Base-by-base conservation (phyloP, 2,888 invertebrate genomes). In the Clitarchus hookeri region DNA sequence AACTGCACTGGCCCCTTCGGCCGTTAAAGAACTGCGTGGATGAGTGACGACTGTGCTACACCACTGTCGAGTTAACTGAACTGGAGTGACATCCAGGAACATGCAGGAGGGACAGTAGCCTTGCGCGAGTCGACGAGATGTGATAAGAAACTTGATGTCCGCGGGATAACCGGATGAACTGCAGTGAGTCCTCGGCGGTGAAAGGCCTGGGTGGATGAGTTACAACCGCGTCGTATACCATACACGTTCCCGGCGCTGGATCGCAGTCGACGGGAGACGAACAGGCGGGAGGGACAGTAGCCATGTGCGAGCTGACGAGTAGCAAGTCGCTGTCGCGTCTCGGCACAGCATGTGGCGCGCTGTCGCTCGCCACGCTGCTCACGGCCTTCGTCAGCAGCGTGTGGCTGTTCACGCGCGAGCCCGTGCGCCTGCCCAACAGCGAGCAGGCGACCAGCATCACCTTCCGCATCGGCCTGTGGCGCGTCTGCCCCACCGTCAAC, bases 391-490 rank as follows among this genome's bases (percentile, higher is more conserved):
- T 92, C 87, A 91, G 92, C 90, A 92, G 92, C 87, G 91, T 92
- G 84, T 93, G 93, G 93, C 91, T 93, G 85, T 92, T 91, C 90
- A 92, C 93, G 80, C 91, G 91, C 88, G 93, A 93, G 89, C 92
- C 93, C 16, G 90, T 92, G 87, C 90, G 90, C 78, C 89, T 92
- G 86, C 92, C 92, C 84, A 91, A 91, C 88, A 87, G 87, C 44
- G 90, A 91, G 87, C 89, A 91, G 88, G 91, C 91, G 87, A 92
- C 93, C 83, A 91, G 91, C 86, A 91, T 93, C 89, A 92, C 91
- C 85, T 93, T 93, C 89, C 90, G 91, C 85, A 92, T 93, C 88
- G 93, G 93, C 85, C 90, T 93, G 86, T 93, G 93, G 93, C 90
- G 92, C 80, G 92, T 92, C 85, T 93, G 93, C 89, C 93, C 92